phyloP scores from a whole-genome alignment of 30 jellyfish, hydroid and myxozoan genomes.

The Aurelia sp. region DNA sequence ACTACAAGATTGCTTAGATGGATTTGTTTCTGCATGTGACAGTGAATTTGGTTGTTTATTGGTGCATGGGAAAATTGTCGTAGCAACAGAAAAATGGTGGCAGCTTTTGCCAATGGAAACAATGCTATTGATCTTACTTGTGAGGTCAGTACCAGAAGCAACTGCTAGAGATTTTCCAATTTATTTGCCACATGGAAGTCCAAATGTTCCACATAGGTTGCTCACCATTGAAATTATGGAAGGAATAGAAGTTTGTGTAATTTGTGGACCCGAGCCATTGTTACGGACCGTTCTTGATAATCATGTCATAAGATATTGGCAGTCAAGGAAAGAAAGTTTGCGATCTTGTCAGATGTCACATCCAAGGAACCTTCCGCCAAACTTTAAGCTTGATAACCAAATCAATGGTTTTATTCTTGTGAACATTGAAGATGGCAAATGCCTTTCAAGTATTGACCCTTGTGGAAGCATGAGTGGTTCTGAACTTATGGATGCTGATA shows the following conservation, averaged over 20 bases:
- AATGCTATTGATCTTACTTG: constrained; percentile 58
- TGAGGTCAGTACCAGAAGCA: constrained; percentile 58
- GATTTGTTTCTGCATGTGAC: constrained; percentile 81
- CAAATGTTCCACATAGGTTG: constrained; percentile 94
- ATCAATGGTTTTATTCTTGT: constrained; percentile 76
- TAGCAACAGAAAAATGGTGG: constrained; percentile 99
- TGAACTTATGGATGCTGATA: constrained; percentile 61
- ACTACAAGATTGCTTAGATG: constrained; percentile 71
- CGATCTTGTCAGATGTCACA: constrained; percentile 69
- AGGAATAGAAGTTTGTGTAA: constrained; percentile 77
- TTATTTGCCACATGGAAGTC: constrained; percentile 95
- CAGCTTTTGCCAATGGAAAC: constrained; percentile 85
- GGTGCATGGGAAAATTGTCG: constrained; percentile 84
- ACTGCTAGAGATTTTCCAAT: constrained; percentile 92
- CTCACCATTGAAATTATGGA: constrained; percentile 81
- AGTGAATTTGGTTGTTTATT: constrained; percentile 96
- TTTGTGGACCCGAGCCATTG: constrained; percentile 96
- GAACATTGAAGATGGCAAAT: constrained; percentile 80
- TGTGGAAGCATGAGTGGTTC: constrained; percentile 79
- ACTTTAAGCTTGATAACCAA: constrained; percentile 60
- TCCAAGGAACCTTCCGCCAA: constrained; percentile 87
- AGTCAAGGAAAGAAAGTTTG: constrained; percentile 63
- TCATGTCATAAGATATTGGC: constrained; percentile 80
- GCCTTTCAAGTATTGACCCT: constrained; percentile 85
- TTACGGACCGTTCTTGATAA: constrained; percentile 73